Conservation (phyloP, 1,140 invertebrate genomes). For the Panonychus citri region DNA sequence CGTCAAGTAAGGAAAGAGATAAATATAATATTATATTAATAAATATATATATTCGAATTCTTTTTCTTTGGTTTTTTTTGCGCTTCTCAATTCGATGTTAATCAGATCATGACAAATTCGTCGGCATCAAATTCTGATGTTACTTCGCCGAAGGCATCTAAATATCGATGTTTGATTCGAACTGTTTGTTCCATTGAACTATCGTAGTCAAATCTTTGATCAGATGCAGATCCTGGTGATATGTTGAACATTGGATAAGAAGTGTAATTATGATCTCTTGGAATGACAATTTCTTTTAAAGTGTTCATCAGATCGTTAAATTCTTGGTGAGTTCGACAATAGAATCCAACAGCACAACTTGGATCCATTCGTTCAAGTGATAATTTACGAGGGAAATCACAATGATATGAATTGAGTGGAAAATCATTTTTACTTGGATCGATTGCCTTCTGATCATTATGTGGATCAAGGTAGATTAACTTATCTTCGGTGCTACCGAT, state of each 20-base stretch:
- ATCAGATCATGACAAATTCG: conserved; percentile 32
- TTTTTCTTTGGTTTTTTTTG: no score
- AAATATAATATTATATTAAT: no score
- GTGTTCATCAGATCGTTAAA: conserved; percentile 28
- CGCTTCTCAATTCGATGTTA: no score
- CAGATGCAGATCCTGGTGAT: conserved; percentile 35
- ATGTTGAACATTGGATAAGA: conserved; percentile 61
- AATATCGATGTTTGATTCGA: conserved; percentile 5
- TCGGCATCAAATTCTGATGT: conserved; percentile 42
- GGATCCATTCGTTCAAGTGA: conserved; percentile 71
- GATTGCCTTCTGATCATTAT: conserved; percentile 71
- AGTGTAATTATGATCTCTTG: conserved; percentile 26
- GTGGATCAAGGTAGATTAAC: conserved; percentile 71
- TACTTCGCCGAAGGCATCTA: conserved; percentile 26
- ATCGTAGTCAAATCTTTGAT: conserved; percentile 10
- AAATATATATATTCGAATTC: no score
- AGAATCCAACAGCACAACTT: conserved; percentile 77
- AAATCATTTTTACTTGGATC: conserved; percentile 27
- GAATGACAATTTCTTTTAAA: conserved; percentile 29
- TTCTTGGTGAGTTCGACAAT: conserved; percentile 42
- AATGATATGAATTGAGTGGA: conserved; percentile 45
- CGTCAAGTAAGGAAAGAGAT: no score
- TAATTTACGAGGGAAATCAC: conserved; percentile 60
- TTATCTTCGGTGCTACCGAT: conserved; percentile 75
- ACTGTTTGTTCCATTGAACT: background rate